Evolutionary conservation across 2,797 vertebrate genomes (phyloP).

Genomic region (Spondyliosoma cantharus): DNA sequence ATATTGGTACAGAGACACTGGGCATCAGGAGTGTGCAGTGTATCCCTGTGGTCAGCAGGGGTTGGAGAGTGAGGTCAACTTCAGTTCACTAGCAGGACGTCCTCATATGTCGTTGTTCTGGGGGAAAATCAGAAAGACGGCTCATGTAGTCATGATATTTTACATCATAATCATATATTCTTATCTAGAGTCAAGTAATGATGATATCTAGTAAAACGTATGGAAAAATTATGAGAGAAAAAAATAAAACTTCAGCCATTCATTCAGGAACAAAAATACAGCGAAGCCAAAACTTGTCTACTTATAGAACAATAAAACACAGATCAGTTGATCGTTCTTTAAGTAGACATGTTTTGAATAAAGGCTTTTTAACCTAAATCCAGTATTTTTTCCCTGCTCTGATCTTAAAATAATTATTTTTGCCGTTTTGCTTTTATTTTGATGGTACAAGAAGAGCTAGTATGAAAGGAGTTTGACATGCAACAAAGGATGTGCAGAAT

Average conservation of each 20-base stretch:
- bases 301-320: too few relatives aligned
- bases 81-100: constrained; percentile 86
- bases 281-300: too few relatives aligned
- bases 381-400: not conserved
- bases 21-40: constrained; percentile 39
- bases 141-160: not conserved
- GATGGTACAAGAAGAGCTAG: not conserved
- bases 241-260: too few relatives aligned
- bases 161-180: not conserved
- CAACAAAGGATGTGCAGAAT: not conserved
- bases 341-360: too few relatives aligned
- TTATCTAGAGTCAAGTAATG: not conserved
- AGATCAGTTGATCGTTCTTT: too few relatives aligned
- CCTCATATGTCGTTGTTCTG: constrained; percentile 87
- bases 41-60: constrained; percentile 62
- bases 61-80: constrained; percentile 34
- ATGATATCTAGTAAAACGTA: not conserved
- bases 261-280: too few relatives aligned
- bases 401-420: not conserved
- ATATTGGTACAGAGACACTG: not conserved
- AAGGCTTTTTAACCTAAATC: too few relatives aligned
- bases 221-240: not conserved
- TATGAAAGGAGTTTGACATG: not conserved
- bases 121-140: constrained; percentile 3
- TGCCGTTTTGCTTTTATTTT: not conserved